Percentiles rank a stretch among this genome's conserved stretches.
Evolutionary conservation across 1,140 invertebrate species (phyloP).

Genomic region (Saccostrea echinata): DNA sequence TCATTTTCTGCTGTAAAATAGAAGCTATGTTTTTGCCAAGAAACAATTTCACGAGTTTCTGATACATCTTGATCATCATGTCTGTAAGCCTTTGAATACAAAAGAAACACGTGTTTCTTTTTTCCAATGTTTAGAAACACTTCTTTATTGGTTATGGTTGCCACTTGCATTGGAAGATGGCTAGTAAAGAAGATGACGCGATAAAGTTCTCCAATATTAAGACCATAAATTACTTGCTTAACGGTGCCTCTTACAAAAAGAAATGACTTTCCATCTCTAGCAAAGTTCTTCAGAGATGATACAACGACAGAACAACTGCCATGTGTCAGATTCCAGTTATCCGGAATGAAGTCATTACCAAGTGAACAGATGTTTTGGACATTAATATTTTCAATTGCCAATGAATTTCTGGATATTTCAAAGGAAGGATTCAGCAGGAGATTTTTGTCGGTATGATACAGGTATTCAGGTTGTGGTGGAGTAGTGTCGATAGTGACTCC

Average conservation of each 20-base stretch:
- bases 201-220: slow-evolving; percentile 36
- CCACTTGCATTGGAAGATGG: slow-evolving; percentile 3
- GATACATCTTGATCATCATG: slow-evolving; percentile 31
- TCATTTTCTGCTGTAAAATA: slow-evolving; percentile 50
- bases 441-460: slow-evolving; percentile 49
- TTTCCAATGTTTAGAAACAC: slow-evolving; percentile 53
- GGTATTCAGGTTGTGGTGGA: slow-evolving; percentile 42
- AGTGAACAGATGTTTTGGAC: background rate
- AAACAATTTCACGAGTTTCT: slow-evolving; percentile 26
- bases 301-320: slow-evolving; percentile 43
- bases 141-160: slow-evolving; percentile 51
- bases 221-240: slow-evolving; percentile 33
- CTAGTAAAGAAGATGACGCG: slow-evolving; percentile 45
- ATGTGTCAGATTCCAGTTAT: slow-evolving; percentile 20
- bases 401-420: slow-evolving; percentile 38
- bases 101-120: slow-evolving; percentile 52
- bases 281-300: slow-evolving; percentile 32
- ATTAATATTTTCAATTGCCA: slow-evolving; percentile 16
- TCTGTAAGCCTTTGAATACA: slow-evolving; percentile 57
- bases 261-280: slow-evolving; percentile 31
- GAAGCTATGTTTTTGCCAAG: slow-evolving; percentile 64
- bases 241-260: slow-evolving; percentile 45
- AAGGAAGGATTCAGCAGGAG: slow-evolving; percentile 65
- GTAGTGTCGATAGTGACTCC: slow-evolving; percentile 61
- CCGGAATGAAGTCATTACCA: slow-evolving; percentile 26